Conservation (phyloP, 1,140 invertebrate species). For the Drosophila tristis region DNA sequence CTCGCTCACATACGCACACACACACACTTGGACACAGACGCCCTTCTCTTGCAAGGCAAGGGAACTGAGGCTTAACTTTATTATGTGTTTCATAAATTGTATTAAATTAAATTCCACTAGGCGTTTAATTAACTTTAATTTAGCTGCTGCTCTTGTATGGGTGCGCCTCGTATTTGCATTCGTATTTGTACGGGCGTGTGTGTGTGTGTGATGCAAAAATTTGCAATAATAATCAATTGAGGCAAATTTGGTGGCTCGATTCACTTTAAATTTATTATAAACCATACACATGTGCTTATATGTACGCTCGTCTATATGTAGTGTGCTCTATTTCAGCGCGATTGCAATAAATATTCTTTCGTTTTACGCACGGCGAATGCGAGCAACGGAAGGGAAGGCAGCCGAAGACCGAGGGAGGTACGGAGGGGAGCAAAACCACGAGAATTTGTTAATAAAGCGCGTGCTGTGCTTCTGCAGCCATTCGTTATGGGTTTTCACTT, state of each 20-base stretch:
- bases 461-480: no score
- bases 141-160: conserved; percentile 51
- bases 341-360: conserved; percentile 21
- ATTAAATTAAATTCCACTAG: conserved; percentile 60
- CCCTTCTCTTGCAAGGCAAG: conserved; percentile 14
- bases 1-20: conserved; percentile 37
- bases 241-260: conserved; percentile 23
- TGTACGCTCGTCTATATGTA: conserved; percentile 11
- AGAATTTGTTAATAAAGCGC: no score
- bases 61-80: conserved; percentile 21
- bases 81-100: conserved; percentile 53
- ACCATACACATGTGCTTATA: conserved; percentile 2
- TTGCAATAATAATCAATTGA: conserved; percentile 52
- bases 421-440: no score
- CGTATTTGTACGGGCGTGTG: conserved; percentile 36
- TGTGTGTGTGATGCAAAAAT: conserved; percentile 42
- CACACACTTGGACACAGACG: conserved; percentile 38
- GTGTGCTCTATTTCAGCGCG: conserved; percentile 16
- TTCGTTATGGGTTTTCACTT: no score
- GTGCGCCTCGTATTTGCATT: conserved; percentile 45
- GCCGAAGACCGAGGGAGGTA: no score
- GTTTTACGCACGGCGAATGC: conserved; percentile 17
- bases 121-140: conserved; percentile 63
- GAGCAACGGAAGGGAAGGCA: neutral
- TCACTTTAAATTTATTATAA: conserved; percentile 18